Evolutionary conservation across 2,797 vertebrate genomes (phyloP), one percentile per base, ranked within the genome.

Genomic region (Sebastes steindachneri): DNA sequence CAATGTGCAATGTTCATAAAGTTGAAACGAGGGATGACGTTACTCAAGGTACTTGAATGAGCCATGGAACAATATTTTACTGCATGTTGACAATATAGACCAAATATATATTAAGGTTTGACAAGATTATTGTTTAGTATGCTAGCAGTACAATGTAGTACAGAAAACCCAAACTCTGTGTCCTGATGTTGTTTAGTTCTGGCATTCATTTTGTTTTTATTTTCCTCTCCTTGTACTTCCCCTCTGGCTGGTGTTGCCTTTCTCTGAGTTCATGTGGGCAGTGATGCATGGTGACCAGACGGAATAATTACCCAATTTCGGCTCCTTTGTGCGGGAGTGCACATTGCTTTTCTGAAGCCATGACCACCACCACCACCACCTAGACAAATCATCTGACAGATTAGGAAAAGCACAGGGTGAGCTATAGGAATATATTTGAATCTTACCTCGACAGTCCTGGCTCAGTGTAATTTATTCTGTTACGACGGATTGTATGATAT

Each of bases 241-340:
- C 75, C 80, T 84, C 76, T 85, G 79, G 88, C 86, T 86, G 80
- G 58, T 87, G 64, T 86, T 89, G 73, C 73, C 68, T 87, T 81
- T 87, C 70, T 84, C 78, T 62, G 64, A 86, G 76, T 86, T 88
- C 77, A 84, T 86, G 79, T 64, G 65, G 82, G 82, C 86, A 79
- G 68, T 88, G 85, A 90, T 88, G 85, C 84, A 85, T 84, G 79
- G 58, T 86, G 83, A 92, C 87, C 86, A 88, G 81, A 88, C 48
- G 15, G 87, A 91, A 91, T 90, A 86, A 92, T 88, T 91, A 85
- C 82, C 85, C 85, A 86, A 76, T 92, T 86, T 84, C 74, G 79
- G 53, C 75, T 91, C 71, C 41, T 65, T 80, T 80, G 67, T 88
- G 86, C 73, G 68, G 66, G 25, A 77, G 45, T 76, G 69, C 62